These are phyloP conservation scores for Danionella dracula DNA, from an alignment of 2,797 vertebrate genomes.

Conservation along the genomic window DNA sequence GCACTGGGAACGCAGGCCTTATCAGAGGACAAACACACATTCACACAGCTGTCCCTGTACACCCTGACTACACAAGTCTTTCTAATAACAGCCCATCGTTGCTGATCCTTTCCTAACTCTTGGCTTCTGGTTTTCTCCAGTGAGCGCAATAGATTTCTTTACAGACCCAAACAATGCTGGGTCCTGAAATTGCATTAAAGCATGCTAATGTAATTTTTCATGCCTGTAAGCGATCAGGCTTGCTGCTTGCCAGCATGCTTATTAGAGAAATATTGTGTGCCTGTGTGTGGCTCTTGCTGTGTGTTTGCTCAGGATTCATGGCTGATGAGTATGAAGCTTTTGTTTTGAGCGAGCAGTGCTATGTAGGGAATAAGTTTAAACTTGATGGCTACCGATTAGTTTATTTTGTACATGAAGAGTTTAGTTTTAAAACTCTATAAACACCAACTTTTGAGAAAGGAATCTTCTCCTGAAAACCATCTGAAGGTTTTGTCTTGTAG, in stretches of 20 bases:
- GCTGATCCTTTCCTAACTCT: not conserved
- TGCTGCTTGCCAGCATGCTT: conserved; percentile 23
- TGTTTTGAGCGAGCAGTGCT: not conserved
- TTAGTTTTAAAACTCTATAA: no score
- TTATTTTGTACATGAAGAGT: no score
- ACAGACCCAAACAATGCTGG: conserved; percentile 35
- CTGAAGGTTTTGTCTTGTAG: no score
- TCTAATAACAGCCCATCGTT: conserved; percentile 7
- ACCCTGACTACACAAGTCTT: not conserved
- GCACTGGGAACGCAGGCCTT: conserved; percentile 21
- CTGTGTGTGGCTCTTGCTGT: conserved; percentile 18
- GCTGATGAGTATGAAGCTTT: conserved; percentile 17
- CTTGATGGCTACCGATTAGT: conserved; percentile 13
- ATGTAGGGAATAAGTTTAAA: not conserved
- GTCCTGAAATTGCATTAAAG: conserved; percentile 38
- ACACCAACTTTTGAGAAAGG: no score
- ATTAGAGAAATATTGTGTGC: conserved; percentile 24
- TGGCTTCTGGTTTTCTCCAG: conserved; percentile 23
- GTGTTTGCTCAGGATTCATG: conserved; percentile 34
- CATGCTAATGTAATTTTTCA: conserved; percentile 35
- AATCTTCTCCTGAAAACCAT: no score
- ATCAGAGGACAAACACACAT: conserved; percentile 32
- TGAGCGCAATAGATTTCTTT: conserved; percentile 39
- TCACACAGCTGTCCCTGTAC: not conserved
- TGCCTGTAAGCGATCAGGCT: conserved; percentile 17